Percentiles rank a stretch among this genome's conserved stretches.
Conservation (phyloP, 2,888 invertebrate species). For the Ornithoptera alexandrae region DNA sequence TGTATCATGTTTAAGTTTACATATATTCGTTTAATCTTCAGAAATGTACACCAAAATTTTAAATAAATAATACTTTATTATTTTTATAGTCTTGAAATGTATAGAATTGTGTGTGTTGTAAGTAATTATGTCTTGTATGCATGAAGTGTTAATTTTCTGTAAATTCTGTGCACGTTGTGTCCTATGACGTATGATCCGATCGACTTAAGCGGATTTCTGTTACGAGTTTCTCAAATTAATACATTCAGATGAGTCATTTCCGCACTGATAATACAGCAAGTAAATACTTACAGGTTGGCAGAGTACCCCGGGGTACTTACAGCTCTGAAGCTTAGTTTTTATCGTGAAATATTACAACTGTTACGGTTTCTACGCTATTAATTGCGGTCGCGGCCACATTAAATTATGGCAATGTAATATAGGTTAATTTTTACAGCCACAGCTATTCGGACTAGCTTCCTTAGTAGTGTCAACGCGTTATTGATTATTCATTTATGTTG, state of each 20-base stretch:
- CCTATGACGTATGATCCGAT: not conserved
- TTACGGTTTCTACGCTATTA: not conserved
- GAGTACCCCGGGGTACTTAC: not conserved
- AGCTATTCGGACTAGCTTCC: not conserved
- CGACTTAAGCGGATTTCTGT: not conserved
- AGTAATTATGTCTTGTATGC: not conserved
- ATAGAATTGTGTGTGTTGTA: too few species aligned
- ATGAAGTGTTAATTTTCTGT: not conserved
- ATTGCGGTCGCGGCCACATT: not conserved
- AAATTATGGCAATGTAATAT: not conserved
- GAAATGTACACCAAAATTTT: too few species aligned
- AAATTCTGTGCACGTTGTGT: not conserved
- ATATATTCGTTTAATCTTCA: too few species aligned
- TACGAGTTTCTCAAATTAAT: not conserved
- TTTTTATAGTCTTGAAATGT: too few species aligned
- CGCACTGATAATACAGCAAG: not conserved
- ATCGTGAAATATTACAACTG: not conserved
- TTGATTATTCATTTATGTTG: not conserved
- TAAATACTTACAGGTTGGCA: not conserved
- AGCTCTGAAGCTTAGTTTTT: not conserved
- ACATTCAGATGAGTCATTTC: not conserved
- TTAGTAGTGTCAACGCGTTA: not conserved
- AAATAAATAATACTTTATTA: too few species aligned
- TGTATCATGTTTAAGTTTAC: too few species aligned
- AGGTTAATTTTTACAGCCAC: not conserved